Percentiles rank a stretch among this genome's conserved stretches.
phyloP scores from a whole-genome alignment of 2,797 vertebrate genomes.

The Caiman crocodilus region DNA sequence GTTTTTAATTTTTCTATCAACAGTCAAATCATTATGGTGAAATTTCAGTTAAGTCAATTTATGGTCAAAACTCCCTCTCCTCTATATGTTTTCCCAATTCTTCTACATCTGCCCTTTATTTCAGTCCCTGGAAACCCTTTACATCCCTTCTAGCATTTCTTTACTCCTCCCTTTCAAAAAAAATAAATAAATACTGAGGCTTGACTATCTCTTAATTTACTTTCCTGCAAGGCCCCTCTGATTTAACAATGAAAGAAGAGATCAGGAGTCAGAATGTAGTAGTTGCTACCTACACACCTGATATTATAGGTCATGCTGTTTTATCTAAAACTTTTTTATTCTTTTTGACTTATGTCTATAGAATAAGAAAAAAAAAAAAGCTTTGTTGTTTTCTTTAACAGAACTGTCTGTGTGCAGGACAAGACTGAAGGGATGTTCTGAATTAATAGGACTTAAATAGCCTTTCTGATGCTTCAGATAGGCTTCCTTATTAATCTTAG shows the following conservation, averaged over 20 bases:
- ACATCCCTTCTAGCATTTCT: not conserved
- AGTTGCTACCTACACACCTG: not conserved
- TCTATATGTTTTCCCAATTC: not conserved
- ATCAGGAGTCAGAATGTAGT: not conserved
- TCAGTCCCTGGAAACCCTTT: not conserved
- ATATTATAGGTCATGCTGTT: not conserved
- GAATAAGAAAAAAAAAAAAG: not conserved
- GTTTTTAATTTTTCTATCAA: accelerated
- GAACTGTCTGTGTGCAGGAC: too few species aligned
- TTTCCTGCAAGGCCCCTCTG: not conserved
- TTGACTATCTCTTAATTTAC: not conserved
- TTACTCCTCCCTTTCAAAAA: not conserved
- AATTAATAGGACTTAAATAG: too few species aligned
- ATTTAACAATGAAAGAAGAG: not conserved
- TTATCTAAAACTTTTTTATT: not conserved
- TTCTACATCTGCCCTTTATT: not conserved
- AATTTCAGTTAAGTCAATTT: not conserved
- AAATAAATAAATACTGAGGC: not conserved
- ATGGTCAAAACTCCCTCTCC: not conserved
- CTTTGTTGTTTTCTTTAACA: not conserved
- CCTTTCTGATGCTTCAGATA: too few species aligned
- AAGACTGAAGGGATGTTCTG: too few species aligned
- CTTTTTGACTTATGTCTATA: not conserved
- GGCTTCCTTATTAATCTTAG: too few species aligned
- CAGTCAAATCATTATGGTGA: not conserved